Percentiles rank a stretch among this genome's conserved stretches.
These are phyloP conservation scores for Whitmania pigra DNA, from an alignment of 1,140 invertebrate genomes.

Conservation along the genomic window DNA sequence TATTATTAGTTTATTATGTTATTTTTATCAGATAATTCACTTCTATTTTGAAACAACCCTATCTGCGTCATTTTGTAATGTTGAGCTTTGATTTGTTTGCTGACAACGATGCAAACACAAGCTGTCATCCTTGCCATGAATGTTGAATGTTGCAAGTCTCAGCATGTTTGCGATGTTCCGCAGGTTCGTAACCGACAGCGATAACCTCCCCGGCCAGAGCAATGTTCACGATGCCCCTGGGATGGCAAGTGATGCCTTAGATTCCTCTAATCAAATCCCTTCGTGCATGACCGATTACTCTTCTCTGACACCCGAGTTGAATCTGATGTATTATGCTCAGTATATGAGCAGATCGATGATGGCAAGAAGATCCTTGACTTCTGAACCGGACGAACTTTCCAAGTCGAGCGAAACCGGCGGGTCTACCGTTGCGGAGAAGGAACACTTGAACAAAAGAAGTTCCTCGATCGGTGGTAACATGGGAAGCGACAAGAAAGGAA, in stretches of 20 bases:
- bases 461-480: not conserved
- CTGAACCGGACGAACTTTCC: not conserved
- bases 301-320: not conserved
- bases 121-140: no score
- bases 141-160: not conserved
- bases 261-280: not conserved
- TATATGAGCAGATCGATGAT: slow-evolving; percentile 1
- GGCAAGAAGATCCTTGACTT: not conserved
- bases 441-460: no score
- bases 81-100: no score
- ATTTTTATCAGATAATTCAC: no score
- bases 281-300: slow-evolving; percentile 4
- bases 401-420: not conserved
- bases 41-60: no score
- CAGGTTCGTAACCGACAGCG: not conserved
- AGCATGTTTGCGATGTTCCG: not conserved
- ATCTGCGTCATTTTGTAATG: no score
- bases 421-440: no score
- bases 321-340: not conserved
- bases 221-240: no score
- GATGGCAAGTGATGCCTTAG: no score
- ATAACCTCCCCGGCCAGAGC: not conserved
- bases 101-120: no score
- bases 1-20: no score
- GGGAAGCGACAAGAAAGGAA: not conserved